A percentile compares a stretch with the other conserved stretches of the same genome.
Conservation (phyloP, 2,113 vertebrate genomes). For the Ctenomys sociabilis region DNA sequence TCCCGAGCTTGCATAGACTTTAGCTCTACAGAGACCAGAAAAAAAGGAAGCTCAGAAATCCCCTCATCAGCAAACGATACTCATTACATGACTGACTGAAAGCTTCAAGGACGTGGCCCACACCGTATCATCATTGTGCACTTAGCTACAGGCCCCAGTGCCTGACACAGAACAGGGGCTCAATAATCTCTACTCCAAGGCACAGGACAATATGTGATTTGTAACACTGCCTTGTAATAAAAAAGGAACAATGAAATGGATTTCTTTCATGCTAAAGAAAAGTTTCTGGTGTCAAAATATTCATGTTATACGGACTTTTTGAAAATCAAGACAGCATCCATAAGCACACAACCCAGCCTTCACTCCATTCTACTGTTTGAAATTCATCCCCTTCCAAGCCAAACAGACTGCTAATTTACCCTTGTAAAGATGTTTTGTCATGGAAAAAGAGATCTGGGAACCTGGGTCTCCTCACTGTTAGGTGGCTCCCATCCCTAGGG, state of each 20-base stretch:
- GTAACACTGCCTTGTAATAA: not conserved
- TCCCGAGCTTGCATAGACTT: not conserved
- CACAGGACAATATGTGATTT: not conserved
- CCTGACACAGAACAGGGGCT: not conserved
- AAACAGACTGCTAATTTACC: not conserved
- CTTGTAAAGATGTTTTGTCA: not conserved
- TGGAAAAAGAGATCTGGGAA: not conserved
- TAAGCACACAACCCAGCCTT: not conserved
- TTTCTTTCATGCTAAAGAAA: not conserved
- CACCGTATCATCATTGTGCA: not conserved
- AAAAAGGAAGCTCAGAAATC: constrained; percentile 1
- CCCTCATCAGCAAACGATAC: not conserved
- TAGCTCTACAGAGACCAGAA: not conserved
- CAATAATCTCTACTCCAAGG: not conserved
- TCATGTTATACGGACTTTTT: not conserved
- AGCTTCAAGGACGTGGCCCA: not conserved
- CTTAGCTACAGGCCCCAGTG: not conserved
- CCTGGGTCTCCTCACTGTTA: not conserved
- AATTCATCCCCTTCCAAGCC: not conserved
- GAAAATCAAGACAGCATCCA: not conserved
- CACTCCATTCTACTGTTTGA: not conserved
- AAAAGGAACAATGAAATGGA: constrained; percentile 30
- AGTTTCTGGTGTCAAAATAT: not conserved
- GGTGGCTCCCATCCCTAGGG: not conserved
- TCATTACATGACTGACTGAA: not conserved